Base-by-base conservation (phyloP, 2,888 invertebrate genomes). In the Baccha elongata region DNA sequence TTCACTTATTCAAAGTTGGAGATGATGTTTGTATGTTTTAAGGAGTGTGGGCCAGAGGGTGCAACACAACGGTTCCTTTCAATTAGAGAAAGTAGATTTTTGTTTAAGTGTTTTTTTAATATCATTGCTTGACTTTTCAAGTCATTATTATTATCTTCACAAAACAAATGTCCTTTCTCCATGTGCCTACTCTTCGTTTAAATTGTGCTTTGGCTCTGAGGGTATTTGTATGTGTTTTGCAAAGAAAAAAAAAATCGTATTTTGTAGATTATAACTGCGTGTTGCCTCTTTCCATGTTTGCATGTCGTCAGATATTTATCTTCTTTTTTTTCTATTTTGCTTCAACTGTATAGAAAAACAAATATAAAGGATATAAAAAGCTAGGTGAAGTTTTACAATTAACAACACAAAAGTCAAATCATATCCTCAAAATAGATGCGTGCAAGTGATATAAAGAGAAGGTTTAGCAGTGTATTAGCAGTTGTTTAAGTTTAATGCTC, bases 291-390 rank as follows among this genome's bases (percentile, higher is more conserved):
- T 48, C 44, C 81, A 75, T 81, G 81, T 65, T 81, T 75, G 81
- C 69, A 81, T 81, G 81, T 81, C 69, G 71, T 81, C 81, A 75
- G 81, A 81, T 81, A 75, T 81, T 71, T 81, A 81, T 81, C 81
- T 81, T 75, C 67, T 71, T 35, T 81, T 75, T 71, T 71, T 35
- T 69, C 53, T 62, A 5, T 55, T n/a, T n/a, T n/a, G n/a, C 11
- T 7, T 21, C 19, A 55, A 10, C 69, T 52, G 75, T 48, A 64
- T 48, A 64, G 74, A 80, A 80, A 79, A 80, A 64, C 69, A 80
- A 74, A 80, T 74, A 80, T 74, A 74, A 74, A 69, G 50, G 64
- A 55, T 72, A 64, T 58, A 69, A 64, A 69, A 74, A 80, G 44
- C 58, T 69, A 65, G 80, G 80, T 69, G 80, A 80, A 80, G 80